Conservation (phyloP, 2,797 vertebrate species). For the Notolepis coatsorum region DNA sequence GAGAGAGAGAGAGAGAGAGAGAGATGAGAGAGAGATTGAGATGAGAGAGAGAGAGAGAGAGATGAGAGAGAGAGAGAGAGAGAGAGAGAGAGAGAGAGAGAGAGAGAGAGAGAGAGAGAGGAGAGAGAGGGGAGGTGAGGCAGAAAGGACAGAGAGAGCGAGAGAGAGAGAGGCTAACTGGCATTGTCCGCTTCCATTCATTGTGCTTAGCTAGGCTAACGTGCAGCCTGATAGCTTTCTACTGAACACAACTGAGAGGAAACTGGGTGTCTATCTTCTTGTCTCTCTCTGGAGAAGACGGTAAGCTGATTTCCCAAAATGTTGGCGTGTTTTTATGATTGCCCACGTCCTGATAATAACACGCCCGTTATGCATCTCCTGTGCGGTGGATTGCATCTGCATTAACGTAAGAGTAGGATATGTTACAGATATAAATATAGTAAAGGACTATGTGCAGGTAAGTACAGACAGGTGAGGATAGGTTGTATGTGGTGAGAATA, state of each 20-base stretch:
- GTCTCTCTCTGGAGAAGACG: too few species aligned
- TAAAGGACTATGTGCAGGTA: too few species aligned
- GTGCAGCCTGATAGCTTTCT: conserved; percentile 51
- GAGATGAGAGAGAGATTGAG: conserved; percentile 3
- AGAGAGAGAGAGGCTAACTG: background rate
- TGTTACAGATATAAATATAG: too few species aligned
- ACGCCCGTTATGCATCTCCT: conserved; percentile 52
- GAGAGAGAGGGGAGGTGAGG: background rate
- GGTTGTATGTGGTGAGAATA: too few species aligned
- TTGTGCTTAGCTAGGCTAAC: too few species aligned
- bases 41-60: conserved; percentile 6
- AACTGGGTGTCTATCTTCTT: conserved; percentile 56
- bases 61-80: conserved; percentile 2
- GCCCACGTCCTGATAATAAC: too few species aligned
- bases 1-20: background rate
- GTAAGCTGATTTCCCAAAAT: too few species aligned
- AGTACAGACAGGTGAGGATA: too few species aligned
- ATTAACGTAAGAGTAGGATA: too few species aligned
- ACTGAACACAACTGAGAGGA: too few species aligned
- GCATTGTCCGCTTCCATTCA: too few species aligned
- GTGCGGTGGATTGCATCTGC: too few species aligned
- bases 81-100: conserved; percentile 14
- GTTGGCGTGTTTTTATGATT: conserved; percentile 35
- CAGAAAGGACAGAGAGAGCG: conserved; percentile 30
- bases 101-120: background rate